Evolutionary conservation across 2,797 vertebrate species (phyloP), one percentile per base, ranked within the genome.

Genomic region (Holocentrus rufus): DNA sequence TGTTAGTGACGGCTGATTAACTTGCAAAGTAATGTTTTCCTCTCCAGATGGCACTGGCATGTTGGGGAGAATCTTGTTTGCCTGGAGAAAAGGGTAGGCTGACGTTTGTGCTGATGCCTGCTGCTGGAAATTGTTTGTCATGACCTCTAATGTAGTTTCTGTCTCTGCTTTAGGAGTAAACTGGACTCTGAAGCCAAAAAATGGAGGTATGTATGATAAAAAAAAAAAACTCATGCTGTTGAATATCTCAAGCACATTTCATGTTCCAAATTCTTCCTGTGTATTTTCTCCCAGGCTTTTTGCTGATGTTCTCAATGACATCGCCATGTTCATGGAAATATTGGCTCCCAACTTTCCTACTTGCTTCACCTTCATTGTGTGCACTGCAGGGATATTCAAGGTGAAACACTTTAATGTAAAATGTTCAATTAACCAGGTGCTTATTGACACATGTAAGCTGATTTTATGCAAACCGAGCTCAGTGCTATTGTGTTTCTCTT

Each of bases 111-210:
- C 7, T n/a, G 17, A 13, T 55, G 61, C 39, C n/a, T 27, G 46
- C 1, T 69, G 4, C 10, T 58, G 6, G 1, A 52, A 58, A 47
- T 67, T 20, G 30, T n/a, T 65, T 65, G 13, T 36, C 2, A 25
- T 23, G 4, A n/a, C 20, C 17, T 22, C 46, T 46, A 25, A 60
- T 55, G 15, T 47, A 2, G 27, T 66, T 0, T 67, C 8, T 61
- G 0, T 63, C 46, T 56, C 47, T 65, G n/a, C 73, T 75, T 56
- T 77, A 98, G 96, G 92, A 96, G 83, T 87, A 96, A 94, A 81
- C 83, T 98, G 72, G 96, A 98, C 88, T 97, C 96, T 3, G 96
- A 97, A 61, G 96, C 96, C 44, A 98, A 97, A 82, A 95, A 95
- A 52, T 97, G 96, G 96, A 96, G 96, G 96, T 98, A 83, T 44